A percentile compares a stretch with the other conserved stretches of the same genome.
Conservation (phyloP, 2,113 vertebrate genomes). For the Uropsilus gracilis region DNA sequence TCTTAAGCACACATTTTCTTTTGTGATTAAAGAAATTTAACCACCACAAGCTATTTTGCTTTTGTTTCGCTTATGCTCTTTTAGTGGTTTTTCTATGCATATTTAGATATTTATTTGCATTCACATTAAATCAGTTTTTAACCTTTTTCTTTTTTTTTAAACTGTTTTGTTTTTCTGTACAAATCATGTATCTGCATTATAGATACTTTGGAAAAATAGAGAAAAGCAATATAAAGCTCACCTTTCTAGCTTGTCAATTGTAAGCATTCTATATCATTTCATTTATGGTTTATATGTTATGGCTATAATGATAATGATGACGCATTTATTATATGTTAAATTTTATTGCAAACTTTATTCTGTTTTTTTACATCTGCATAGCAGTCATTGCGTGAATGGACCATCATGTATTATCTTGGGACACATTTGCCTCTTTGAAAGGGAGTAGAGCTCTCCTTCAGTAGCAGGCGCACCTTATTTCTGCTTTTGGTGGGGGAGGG, state of each 20-base stretch:
- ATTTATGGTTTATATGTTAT: neutral
- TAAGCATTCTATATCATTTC: neutral
- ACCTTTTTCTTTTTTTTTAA: conserved; percentile 9
- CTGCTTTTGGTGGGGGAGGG: neutral
- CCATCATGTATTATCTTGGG: neutral
- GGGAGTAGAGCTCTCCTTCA: neutral
- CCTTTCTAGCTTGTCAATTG: neutral
- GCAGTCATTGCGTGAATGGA: conserved; percentile 41
- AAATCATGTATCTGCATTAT: neutral
- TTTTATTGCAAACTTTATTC: neutral
- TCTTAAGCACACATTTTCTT: conserved; percentile 15
- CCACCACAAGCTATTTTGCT: neutral
- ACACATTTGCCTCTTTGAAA: neutral
- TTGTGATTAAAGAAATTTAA: neutral
- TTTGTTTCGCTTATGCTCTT: neutral
- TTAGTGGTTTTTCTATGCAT: neutral
- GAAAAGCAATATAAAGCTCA: neutral
- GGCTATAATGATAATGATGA: neutral
- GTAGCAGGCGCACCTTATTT: neutral
- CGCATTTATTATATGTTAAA: neutral
- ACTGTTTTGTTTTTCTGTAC: neutral
- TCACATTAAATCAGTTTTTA: neutral
- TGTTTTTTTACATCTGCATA: neutral
- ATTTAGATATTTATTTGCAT: neutral
- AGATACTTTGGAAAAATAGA: conserved; percentile 28